phyloP scores from a whole-genome alignment of 2,888 invertebrate species.

The Drosophila ezoana region DNA sequence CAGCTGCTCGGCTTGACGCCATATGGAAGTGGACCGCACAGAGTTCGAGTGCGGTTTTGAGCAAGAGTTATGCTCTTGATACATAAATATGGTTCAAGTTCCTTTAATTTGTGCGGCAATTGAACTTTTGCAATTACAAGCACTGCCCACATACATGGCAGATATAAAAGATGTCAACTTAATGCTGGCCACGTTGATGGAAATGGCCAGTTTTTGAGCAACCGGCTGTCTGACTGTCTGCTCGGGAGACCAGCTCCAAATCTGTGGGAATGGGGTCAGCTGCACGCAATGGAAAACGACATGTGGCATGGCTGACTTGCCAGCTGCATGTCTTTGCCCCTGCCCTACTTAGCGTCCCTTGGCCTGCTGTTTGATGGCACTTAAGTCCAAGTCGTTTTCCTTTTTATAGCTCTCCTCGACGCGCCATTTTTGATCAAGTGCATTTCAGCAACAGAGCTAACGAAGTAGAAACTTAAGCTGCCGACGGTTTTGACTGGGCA shows the following conservation, averaged over 20 bases:
- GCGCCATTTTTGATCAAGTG: slow-evolving; percentile 75
- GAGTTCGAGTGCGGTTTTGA: background rate
- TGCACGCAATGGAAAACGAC: slow-evolving; percentile 71
- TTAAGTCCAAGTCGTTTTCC: slow-evolving; percentile 33
- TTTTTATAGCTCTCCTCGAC: slow-evolving; percentile 37
- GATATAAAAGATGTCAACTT: slow-evolving; percentile 53
- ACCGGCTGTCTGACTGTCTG: slow-evolving; percentile 15
- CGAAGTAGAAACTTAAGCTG: slow-evolving; percentile 73
- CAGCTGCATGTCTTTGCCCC: slow-evolving; percentile 36
- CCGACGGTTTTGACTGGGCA: slow-evolving; percentile 28
- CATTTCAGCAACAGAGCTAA: slow-evolving; percentile 67
- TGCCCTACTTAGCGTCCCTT: slow-evolving; percentile 5
- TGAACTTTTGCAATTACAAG: slow-evolving; percentile 73
- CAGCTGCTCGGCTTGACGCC: slow-evolving; percentile 40
- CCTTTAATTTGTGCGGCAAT: slow-evolving; percentile 36
- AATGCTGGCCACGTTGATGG: slow-evolving; percentile 46
- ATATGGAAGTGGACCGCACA: background rate
- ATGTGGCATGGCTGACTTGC: slow-evolving; percentile 55
- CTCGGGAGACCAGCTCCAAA: slow-evolving; percentile 35
- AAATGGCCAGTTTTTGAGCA: slow-evolving; percentile 53
- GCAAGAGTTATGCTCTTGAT: background rate
- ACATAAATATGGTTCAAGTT: background rate
- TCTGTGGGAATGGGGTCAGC: slow-evolving; percentile 69
- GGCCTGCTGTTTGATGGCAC: slow-evolving; percentile 49
- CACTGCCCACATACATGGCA: slow-evolving; percentile 50